A percentile compares a stretch with the other conserved stretches of the same genome.
phyloP scores from a whole-genome alignment of 2,888 invertebrate species.

The Rosalia funebris region DNA sequence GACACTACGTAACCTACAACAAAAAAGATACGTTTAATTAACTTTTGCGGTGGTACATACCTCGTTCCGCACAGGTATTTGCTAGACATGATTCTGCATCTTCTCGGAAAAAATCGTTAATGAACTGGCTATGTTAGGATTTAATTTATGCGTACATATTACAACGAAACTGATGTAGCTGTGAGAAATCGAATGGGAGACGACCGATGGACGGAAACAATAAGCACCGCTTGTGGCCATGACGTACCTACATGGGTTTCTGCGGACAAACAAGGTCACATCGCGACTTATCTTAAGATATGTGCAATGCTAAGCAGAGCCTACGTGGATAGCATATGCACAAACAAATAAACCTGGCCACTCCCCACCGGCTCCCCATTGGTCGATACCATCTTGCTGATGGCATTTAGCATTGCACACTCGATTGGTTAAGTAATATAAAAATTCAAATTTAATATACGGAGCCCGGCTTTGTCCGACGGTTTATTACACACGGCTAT shows the following conservation, averaged over 20 bases:
- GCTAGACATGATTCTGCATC: neutral
- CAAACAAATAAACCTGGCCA: slow-evolving; percentile 61
- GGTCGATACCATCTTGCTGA: slow-evolving; percentile 56
- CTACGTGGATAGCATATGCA: slow-evolving; percentile 61
- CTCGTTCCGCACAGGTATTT: neutral
- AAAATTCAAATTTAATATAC: slow-evolving; percentile 65
- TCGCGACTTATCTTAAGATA: slow-evolving; percentile 51
- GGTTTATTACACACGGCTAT: slow-evolving; percentile 44
- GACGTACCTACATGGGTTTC: slow-evolving; percentile 47
- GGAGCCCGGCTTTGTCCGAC: slow-evolving; percentile 31
- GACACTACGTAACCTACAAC: neutral
- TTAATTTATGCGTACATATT: neutral
- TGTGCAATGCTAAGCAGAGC: slow-evolving; percentile 56
- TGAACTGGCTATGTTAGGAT: neutral
- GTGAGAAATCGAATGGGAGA: slow-evolving; percentile 25
- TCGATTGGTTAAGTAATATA: slow-evolving; percentile 64
- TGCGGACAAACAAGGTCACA: slow-evolving; percentile 44
- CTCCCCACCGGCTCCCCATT: slow-evolving; percentile 58
- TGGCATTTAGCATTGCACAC: slow-evolving; percentile 61
- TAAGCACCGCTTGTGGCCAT: slow-evolving; percentile 36
- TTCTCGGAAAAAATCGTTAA: neutral
- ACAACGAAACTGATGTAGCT: neutral
- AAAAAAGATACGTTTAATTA: neutral
- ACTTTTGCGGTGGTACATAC: neutral
- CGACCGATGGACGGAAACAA: slow-evolving; percentile 39